Evolutionary conservation across 1,140 invertebrate genomes (phyloP).

Genomic region (Steinernema khuongi): DNA sequence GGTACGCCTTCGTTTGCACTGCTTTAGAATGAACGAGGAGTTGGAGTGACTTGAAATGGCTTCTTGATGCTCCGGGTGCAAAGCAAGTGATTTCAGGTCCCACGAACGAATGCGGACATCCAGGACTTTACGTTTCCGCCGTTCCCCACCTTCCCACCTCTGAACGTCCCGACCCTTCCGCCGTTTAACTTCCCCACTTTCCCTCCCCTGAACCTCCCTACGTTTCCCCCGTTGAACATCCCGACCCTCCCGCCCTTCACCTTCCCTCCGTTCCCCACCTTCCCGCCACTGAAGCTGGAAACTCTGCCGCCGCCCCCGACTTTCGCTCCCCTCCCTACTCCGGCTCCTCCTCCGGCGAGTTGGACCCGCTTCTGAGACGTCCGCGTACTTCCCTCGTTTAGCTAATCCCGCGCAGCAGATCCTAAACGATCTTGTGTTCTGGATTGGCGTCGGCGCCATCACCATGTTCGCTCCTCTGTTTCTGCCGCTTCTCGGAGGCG

Average conservation of each 20-base stretch:
- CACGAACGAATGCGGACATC: background rate
- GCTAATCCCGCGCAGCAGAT: background rate
- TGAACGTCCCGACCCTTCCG: background rate
- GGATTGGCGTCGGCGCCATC: background rate
- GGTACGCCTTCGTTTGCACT: too few relatives aligned
- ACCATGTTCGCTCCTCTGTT: slow-evolving; percentile 6
- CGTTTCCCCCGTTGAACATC: background rate
- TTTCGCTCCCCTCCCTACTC: slow-evolving; percentile 7
- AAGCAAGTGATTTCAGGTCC: too few relatives aligned
- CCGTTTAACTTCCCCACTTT: background rate
- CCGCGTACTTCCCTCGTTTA: background rate
- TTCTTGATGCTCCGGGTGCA: too few relatives aligned
- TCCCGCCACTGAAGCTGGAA: too few relatives aligned
- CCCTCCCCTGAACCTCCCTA: background rate
- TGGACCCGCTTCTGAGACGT: background rate
- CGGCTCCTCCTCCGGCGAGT: background rate
- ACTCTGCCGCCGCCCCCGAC: background rate
- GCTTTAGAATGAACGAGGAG: too few relatives aligned
- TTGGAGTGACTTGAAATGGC: too few relatives aligned
- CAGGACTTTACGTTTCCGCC: background rate
- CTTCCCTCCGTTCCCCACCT: background rate
- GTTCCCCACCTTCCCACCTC: background rate
- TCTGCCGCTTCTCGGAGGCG: too few relatives aligned
- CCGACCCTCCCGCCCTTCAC: background rate
- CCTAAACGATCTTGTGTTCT: background rate